Evolutionary conservation across 2,113 vertebrate genomes (phyloP), one percentile per base, ranked within the genome.

Genomic region (Hyperopisus bebe): DNA sequence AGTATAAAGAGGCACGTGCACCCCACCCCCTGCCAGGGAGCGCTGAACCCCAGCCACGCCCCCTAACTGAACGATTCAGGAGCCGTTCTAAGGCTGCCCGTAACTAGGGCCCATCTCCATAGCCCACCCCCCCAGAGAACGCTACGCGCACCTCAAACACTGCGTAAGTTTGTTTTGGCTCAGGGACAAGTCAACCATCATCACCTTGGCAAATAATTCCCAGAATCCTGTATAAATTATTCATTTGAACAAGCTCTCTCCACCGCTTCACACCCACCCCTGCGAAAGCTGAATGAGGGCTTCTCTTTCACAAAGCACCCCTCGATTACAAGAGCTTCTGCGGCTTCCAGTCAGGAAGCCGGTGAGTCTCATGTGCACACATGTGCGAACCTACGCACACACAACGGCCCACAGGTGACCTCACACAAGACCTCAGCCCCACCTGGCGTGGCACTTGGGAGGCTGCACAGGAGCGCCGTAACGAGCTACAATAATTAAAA

Each of bases 151-250:
- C 89, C 91, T 92, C 66, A 83, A 91, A 93, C 92, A 93, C 90
- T 5, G 89, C 89, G 91, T 90, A 91, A 82, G 95, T 96, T 95
- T 96, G 94, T 94, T 96, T 95, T 96, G 96, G 95, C 95, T 95
- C 93, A 92, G 89, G 93, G 94, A 95, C 94, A 94, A 95, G 94
- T 95, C 92, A 83, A 91, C 94, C 94, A 96, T 96, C 94, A 96
- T 96, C 95, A 96, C 95, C 95, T 95, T 94, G 94, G 93, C 94
- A 96, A 96, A 96, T 94, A 96, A 95, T 95, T 96, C 95, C 95
- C 94, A 94, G 95, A 96, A 95, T 94, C 94, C 93, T 91, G 91
- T 92, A 95, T 95, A 94, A 96, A 96, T 96, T 95, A 96, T 96
- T 96, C 95, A 96, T 96, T 93, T 95, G 93, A 94, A 95, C 94